Conservation (phyloP, 1,140 invertebrate genomes). For the Elymnias hypermnestra region DNA sequence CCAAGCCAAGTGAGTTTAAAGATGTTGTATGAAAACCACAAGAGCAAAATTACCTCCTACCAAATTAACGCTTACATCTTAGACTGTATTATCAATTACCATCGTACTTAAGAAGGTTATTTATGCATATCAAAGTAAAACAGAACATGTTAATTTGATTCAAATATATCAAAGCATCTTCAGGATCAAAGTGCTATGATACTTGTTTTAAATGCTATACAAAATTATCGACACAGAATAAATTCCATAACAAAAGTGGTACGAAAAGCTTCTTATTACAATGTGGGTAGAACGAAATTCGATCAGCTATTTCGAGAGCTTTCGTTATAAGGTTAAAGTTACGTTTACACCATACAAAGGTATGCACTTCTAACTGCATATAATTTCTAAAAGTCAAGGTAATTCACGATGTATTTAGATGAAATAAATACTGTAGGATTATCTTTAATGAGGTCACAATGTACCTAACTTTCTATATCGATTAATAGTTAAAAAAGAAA, state of each 20-base stretch:
- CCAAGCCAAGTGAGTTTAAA: too few relatives aligned
- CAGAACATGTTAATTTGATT: too few relatives aligned
- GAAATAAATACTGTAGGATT: background rate
- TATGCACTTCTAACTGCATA: constrained; percentile 12
- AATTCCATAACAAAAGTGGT: background rate
- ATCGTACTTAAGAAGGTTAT: too few relatives aligned
- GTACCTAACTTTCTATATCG: background rate
- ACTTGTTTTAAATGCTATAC: constrained; percentile 17
- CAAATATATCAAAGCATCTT: background rate
- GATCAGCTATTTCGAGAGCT: background rate
- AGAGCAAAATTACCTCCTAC: too few relatives aligned
- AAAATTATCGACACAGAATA: constrained; percentile 12
- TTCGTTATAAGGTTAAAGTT: constrained; percentile 14
- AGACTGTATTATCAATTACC: too few relatives aligned
- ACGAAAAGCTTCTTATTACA: constrained; percentile 3
- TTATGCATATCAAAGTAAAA: too few relatives aligned
- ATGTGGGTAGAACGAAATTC: background rate
- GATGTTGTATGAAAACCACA: too few relatives aligned
- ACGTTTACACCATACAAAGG: constrained; percentile 16
- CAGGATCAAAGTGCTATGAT: background rate
- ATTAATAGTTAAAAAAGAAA: too few relatives aligned
- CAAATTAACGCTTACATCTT: too few relatives aligned
- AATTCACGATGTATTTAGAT: constrained; percentile 3
- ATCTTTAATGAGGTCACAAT: background rate
- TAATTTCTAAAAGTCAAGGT: constrained; percentile 16